phyloP scores from a whole-genome alignment of 2,797 vertebrate species.

The Carcharodon carcharias region DNA sequence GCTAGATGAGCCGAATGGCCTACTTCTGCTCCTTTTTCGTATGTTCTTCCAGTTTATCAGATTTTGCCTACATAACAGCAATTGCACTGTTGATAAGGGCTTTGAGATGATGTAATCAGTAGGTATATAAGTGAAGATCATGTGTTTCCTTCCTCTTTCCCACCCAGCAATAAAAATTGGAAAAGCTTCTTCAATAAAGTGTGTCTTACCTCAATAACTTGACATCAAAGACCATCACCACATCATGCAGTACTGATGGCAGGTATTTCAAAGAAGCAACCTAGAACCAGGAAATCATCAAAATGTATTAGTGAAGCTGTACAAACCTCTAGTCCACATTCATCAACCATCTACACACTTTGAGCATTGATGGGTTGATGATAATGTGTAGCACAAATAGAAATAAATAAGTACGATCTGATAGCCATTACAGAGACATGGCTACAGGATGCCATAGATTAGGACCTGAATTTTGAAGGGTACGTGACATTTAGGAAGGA shows the following conservation, averaged over 20 bases:
- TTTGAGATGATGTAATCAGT: not conserved
- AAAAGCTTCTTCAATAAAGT: not conserved
- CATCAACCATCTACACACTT: not conserved
- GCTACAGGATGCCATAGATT: too few species aligned
- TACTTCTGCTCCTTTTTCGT: too few species aligned
- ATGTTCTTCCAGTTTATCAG: not conserved
- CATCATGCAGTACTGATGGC: slow-evolving; percentile 87
- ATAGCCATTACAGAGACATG: too few species aligned
- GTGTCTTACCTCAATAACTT: slow-evolving; percentile 80
- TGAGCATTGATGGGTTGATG: not conserved
- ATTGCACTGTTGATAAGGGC: not conserved
- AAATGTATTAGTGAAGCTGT: not conserved
- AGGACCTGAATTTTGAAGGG: too few species aligned
- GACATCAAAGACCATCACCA: slow-evolving; percentile 88
- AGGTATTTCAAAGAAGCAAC: slow-evolving; percentile 95
- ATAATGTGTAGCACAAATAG: too few species aligned
- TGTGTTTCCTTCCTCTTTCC: not conserved
- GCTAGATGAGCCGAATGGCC: too few species aligned
- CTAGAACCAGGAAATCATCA: slow-evolving; percentile 51
- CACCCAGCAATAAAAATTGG: not conserved
- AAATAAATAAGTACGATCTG: too few species aligned
- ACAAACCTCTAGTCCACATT: too few species aligned
- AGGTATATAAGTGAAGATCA: not conserved
- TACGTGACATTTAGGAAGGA: too few species aligned
- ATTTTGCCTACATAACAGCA: not conserved